Base-by-base conservation (phyloP, 2,888 invertebrate genomes). In the Nineta flava region DNA sequence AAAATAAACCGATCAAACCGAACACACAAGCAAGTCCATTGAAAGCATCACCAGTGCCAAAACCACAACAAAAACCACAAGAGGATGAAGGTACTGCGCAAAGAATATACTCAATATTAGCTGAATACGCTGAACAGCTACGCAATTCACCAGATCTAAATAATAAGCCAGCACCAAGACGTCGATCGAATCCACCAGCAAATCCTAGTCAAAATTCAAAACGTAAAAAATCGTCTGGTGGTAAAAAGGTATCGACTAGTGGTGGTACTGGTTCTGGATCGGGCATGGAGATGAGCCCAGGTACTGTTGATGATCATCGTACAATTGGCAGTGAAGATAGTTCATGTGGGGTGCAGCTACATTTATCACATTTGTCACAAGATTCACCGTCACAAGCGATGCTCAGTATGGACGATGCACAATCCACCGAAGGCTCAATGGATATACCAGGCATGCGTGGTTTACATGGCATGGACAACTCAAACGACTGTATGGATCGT, bases 11-110 rank as follows among this genome's bases (percentile, higher is more conserved):
- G 1, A 74, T 79, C 48, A 75, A 79, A 53, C 68, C 69, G 16
- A 70, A 75, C 0, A 71, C 71, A 55, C 69, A 74, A 3, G 74
- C 75, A 1, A 75, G 71, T 53, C 69, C 79, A 2, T 67, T 80
- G 17, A 81, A 81, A 64, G 65, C 81, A 2, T 77, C 79, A 32
- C 75, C 79, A 3, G 73, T 81, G 31, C 77, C 82, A 5, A 77
- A 77, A 61, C 76, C 76, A 3, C 73, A 75, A 52, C 83, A 83
- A 56, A 86, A 86, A 61, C 83, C 84, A 2, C 76, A 83, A 55
- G 86, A 86, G 68, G 86, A 86, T 58, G 85, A 85, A 60, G 83
- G 84, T 61, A 86, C 86, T 0, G 83, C 84, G 0, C 84, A 85
- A 60, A 71, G 85, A 34, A 47, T 47, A 19, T 47, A 47, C 15